Evolutionary conservation across 2,797 vertebrate species (phyloP).

Genomic region (Poeciliopsis paucimaculata): DNA sequence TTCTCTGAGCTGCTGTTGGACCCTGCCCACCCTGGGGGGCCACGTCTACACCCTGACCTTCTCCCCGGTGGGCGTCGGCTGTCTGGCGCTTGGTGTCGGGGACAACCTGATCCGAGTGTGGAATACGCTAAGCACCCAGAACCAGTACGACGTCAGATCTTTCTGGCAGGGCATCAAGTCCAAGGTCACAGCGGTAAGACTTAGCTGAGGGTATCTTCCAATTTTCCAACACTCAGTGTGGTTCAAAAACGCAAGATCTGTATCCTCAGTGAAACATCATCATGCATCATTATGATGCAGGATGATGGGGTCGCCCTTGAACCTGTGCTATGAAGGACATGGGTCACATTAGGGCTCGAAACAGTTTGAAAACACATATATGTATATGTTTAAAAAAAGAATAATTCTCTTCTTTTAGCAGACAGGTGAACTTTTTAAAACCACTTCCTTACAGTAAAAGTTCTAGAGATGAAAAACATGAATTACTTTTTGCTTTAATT

Average conservation of each 20-base stretch:
- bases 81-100: conserved; percentile 91
- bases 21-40: conserved; percentile 91
- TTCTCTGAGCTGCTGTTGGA: conserved; percentile 91
- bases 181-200: conserved; percentile 95
- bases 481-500: background rate
- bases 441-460: background rate
- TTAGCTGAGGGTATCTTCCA: background rate
- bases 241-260: background rate
- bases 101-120: conserved; percentile 96
- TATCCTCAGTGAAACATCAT: background rate
- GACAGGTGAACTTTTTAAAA: background rate
- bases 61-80: conserved; percentile 89
- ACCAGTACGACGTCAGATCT: conserved; percentile 87
- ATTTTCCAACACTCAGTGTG: background rate
- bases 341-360: background rate
- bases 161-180: conserved; percentile 97
- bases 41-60: conserved; percentile 91
- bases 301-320: background rate
- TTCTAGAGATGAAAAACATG: background rate
- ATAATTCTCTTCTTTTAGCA: background rate
- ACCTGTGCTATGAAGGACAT: background rate
- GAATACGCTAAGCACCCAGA: conserved; percentile 90
- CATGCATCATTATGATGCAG: background rate
- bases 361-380: too few relatives aligned
- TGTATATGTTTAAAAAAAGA: too few relatives aligned